Conservation (phyloP, 2,113 vertebrate species). For the Clupea harengus region DNA sequence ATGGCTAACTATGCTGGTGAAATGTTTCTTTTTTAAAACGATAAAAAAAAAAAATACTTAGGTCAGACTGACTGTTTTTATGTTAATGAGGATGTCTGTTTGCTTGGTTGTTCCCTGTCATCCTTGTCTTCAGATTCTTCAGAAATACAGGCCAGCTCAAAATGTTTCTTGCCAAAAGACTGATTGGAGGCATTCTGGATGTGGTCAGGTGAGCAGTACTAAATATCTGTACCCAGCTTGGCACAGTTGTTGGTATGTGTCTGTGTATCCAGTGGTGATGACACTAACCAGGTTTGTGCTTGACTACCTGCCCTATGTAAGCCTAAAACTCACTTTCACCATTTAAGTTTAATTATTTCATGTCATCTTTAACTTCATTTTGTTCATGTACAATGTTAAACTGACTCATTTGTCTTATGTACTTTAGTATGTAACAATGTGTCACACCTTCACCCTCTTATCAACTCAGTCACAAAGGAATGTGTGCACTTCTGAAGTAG, state of each 20-base stretch:
- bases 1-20: not conserved
- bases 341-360: too few species aligned
- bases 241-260: not conserved
- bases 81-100: not conserved
- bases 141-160: slow-evolving; percentile 45
- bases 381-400: not conserved
- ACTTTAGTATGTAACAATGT: not conserved
- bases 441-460: too few species aligned
- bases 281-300: not conserved
- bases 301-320: not conserved
- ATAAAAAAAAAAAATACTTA: too few species aligned
- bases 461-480: not conserved
- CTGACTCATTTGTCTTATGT: not conserved
- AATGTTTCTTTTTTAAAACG: not conserved
- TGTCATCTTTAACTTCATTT: not conserved
- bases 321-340: not conserved
- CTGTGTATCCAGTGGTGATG: not conserved
- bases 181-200: slow-evolving; percentile 63
- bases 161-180: slow-evolving; percentile 60
- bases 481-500: not conserved
- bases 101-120: not conserved
- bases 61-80: not conserved
- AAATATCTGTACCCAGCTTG: not conserved
- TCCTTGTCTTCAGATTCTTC: not conserved
- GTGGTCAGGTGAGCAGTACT: slow-evolving; percentile 61